Conservation (phyloP, 2,113 vertebrate species). For the Hippocampus barbouri region DNA sequence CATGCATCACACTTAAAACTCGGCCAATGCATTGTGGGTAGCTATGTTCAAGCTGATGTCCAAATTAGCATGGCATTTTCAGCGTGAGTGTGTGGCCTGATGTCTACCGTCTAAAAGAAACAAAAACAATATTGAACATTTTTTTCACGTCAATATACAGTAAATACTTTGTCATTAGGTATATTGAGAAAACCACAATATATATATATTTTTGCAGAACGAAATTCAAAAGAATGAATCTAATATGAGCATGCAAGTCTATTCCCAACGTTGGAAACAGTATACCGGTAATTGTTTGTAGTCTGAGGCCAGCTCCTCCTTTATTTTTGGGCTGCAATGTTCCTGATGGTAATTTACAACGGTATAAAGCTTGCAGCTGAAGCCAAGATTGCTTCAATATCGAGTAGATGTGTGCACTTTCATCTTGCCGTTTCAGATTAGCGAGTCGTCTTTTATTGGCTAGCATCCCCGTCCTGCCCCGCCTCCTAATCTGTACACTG, state of each 20-base stretch:
- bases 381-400: constrained; percentile 1
- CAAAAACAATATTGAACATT: neutral
- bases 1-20: constrained; percentile 74
- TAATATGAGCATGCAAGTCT: neutral
- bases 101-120: constrained; percentile 17
- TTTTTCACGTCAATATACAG: neutral
- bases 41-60: constrained; percentile 67
- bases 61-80: constrained; percentile 59
- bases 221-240: neutral
- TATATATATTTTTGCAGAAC: neutral
- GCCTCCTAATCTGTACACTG: constrained; percentile 2
- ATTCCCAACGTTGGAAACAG: neutral
- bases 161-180: neutral
- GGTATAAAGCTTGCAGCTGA: neutral
- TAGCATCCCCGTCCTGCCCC: neutral
- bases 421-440: neutral
- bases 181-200: neutral
- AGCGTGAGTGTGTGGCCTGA: constrained; percentile 33
- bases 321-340: too few relatives aligned
- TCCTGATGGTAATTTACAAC: neutral
- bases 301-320: too few relatives aligned
- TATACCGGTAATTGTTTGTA: neutral
- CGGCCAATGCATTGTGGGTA: constrained; percentile 69
- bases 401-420: neutral
- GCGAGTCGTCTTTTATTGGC: neutral